Evolutionary conservation across 2,113 vertebrate genomes (phyloP), one percentile per base, ranked within the genome.

Genomic region (Percina caprodes): DNA sequence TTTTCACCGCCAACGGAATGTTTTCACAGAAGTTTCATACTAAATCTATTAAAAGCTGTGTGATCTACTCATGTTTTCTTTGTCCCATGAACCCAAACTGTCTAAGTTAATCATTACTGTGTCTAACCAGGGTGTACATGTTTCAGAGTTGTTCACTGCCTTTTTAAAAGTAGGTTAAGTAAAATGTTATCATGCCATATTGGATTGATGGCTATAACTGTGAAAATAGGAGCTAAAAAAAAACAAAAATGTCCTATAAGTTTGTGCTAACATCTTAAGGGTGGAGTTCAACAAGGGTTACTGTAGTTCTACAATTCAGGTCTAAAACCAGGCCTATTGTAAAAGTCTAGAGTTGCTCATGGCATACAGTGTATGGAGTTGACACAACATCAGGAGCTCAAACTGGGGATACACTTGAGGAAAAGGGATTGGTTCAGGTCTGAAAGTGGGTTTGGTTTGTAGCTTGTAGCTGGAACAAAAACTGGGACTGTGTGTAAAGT

Each of bases 1-100:
- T 81, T 67, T 78, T 21, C 16, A 52, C 24, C 14, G 15, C 6
- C 21, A 62, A 49, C 11, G 3, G 15, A 72, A 55, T 24, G 39
- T 59, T 83, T 74, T 66, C 10, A 52, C 42, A 24, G 58, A 2
- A 35, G 48, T 46, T 60, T 72, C 49, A 45, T 67, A 67, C 45
- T 46, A 45, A 30, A 60, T 8, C 26, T 26, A 8, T 72, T 45
- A 30, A 60, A 75, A 74, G 14, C n/a, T 9, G 35, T 77, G 33
- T 54, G 39, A n/a, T 45, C 8, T n/a, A 19, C n/a, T 24, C 71
- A 13, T 15, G 30, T 33, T 78, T 68, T 60, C 9, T 16, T 46
- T 54, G 35, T 55, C 59, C 55, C 39, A 7, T 62, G 39, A 62
- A 60, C 3, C 6, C 26, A 74, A 73, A 49, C 54, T 39, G 48